Conservation (phyloP, 2,888 invertebrate species). For the Heliconius hortense region DNA sequence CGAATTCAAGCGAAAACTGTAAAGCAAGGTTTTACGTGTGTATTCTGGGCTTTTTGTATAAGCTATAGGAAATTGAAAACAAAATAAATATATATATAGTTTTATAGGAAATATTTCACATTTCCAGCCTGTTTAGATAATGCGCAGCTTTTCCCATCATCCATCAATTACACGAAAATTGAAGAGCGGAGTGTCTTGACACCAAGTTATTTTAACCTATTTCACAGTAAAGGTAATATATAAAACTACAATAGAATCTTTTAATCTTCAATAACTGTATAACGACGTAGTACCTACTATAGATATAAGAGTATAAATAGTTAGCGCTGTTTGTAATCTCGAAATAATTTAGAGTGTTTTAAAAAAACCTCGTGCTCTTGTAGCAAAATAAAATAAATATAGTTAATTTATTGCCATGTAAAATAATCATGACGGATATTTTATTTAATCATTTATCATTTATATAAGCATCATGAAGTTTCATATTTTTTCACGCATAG, state of each 20-base stretch:
- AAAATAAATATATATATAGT: no score
- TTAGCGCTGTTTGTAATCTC: background rate
- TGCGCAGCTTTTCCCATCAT: background rate
- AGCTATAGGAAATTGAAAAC: no score
- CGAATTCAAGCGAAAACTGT: no score
- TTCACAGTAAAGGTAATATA: background rate
- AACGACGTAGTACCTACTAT: constrained; percentile 5
- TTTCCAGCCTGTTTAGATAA: no score
- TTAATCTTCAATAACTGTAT: background rate
- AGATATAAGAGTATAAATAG: background rate
- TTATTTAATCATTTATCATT: background rate
- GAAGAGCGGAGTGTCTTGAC: background rate
- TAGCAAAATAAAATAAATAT: constrained; percentile 11
- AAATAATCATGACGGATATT: background rate
- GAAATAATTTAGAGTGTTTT: background rate
- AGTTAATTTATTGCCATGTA: background rate
- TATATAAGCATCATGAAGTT: background rate
- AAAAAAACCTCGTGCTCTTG: background rate
- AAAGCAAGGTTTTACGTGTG: no score
- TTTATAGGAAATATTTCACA: no score
- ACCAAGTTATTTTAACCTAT: background rate
- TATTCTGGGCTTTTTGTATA: no score
- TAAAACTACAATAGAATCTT: background rate
- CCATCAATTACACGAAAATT: background rate
- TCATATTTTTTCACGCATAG: background rate